A percentile compares a stretch with the other conserved stretches of the same genome.
phyloP scores from a whole-genome alignment of 2,113 vertebrate species.

The Todiramphus saurophagus region DNA sequence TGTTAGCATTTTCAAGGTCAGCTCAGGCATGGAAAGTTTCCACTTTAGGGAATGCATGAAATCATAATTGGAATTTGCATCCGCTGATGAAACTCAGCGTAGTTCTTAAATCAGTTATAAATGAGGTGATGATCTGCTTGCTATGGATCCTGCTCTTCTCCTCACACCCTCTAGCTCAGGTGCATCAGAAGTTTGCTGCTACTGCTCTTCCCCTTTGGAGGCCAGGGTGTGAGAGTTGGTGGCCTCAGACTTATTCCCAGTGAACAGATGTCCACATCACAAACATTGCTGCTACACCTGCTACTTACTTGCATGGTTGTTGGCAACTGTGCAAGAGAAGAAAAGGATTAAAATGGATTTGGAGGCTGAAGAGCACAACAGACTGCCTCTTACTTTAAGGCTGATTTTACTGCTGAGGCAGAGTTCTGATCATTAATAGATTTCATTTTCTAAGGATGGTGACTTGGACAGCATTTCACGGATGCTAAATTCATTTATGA shows the following conservation, averaged over 20 bases:
- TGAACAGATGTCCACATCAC: slow-evolving; percentile 35
- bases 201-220: neutral
- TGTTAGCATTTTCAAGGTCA: slow-evolving; percentile 58
- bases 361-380: neutral
- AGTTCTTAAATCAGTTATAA: slow-evolving; percentile 19
- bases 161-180: neutral
- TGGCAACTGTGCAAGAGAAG: neutral
- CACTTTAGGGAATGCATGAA: neutral
- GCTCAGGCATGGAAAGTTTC: neutral
- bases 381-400: neutral
- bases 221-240: neutral
- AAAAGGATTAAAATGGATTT: slow-evolving; percentile 14
- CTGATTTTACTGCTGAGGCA: neutral
- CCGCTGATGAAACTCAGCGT: neutral
- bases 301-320: neutral
- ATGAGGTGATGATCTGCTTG: neutral
- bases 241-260: neutral
- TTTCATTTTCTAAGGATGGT: neutral
- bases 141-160: neutral
- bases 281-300: neutral
- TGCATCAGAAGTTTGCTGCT: neutral
- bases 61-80: slow-evolving; percentile 11
- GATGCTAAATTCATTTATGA: neutral
- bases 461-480: neutral
- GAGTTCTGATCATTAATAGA: neutral